These are phyloP conservation scores for Drosophila barbarae DNA, from an alignment of 2,888 invertebrate species.

Conservation along the genomic window DNA sequence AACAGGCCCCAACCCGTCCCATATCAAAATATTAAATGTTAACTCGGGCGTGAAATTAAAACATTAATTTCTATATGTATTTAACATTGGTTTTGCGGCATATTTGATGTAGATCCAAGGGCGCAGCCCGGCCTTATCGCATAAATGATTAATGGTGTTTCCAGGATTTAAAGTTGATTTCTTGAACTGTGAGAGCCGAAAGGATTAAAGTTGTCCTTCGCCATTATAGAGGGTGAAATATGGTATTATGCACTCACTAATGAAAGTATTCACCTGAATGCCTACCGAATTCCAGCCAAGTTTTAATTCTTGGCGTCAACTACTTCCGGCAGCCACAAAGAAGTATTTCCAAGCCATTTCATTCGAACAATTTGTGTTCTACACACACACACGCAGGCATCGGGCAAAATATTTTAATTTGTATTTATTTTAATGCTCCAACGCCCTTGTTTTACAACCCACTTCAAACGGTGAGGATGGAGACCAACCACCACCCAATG, in stretches of 20 bases:
- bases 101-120: slow-evolving; percentile 30
- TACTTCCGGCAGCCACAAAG: slow-evolving; percentile 36
- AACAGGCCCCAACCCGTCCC: slow-evolving; percentile 25
- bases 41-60: slow-evolving; percentile 77
- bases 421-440: slow-evolving; percentile 73
- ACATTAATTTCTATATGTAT: slow-evolving; percentile 62
- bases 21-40: slow-evolving; percentile 71
- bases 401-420: slow-evolving; percentile 67
- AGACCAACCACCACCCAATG: not conserved
- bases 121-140: slow-evolving; percentile 15
- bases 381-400: slow-evolving; percentile 10
- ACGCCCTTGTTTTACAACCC: slow-evolving; percentile 55
- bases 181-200: not conserved
- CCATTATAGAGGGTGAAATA: slow-evolving; percentile 6
- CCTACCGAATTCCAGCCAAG: slow-evolving; percentile 10
- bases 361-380: slow-evolving; percentile 54
- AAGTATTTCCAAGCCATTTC: slow-evolving; percentile 67
- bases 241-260: slow-evolving; percentile 28
- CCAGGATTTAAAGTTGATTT: slow-evolving; percentile 15
- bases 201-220: not conserved
- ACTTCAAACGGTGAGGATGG: slow-evolving; percentile 42
- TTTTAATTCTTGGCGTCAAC: slow-evolving; percentile 27
- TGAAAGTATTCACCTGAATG: slow-evolving; percentile 16
- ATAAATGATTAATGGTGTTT: slow-evolving; percentile 36
- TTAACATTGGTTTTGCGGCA: slow-evolving; percentile 36